Percentiles rank a stretch among this genome's conserved stretches.
Evolutionary conservation across 2,797 vertebrate genomes (phyloP).

Genomic region (Microcaecilia unicolor): DNA sequence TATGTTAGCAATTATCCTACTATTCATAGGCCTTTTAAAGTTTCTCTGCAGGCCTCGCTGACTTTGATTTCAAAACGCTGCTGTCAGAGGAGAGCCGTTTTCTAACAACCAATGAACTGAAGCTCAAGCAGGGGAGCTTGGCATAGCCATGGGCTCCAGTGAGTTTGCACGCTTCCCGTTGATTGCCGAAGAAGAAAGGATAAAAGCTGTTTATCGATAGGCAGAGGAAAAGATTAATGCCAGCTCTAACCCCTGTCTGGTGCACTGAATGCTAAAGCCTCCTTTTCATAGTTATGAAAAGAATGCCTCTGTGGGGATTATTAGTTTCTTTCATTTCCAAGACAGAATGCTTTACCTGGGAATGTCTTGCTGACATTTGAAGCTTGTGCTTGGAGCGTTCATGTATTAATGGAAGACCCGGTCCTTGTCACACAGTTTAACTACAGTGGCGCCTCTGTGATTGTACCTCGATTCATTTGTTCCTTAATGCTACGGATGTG

Average conservation of each 20-base stretch:
- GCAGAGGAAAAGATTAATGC: background rate
- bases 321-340: slow-evolving; percentile 5
- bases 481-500: slow-evolving; percentile 8
- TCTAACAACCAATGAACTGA: too few relatives aligned
- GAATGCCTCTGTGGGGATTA: background rate
- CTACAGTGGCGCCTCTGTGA: background rate
- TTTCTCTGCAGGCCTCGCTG: too few relatives aligned
- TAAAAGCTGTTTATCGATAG: too few relatives aligned
- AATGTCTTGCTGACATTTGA: background rate
- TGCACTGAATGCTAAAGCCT: background rate
- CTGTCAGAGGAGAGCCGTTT: too few relatives aligned
- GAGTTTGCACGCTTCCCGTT: too few relatives aligned
- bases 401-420: slow-evolving; percentile 2
- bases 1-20: too few relatives aligned
- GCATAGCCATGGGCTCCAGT: too few relatives aligned
- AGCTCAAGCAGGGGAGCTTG: too few relatives aligned
- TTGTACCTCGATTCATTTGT: slow-evolving; percentile 17
- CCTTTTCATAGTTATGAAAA: background rate
- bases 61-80: too few relatives aligned
- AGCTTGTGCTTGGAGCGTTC: too few relatives aligned
- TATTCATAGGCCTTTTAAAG: too few relatives aligned
- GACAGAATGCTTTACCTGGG: background rate
- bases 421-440: slow-evolving; percentile 12
- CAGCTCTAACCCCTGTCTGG: background rate
- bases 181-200: too few relatives aligned